phyloP scores from a whole-genome alignment of 2,113 vertebrate species.

The Andinoacara biseriatus region DNA sequence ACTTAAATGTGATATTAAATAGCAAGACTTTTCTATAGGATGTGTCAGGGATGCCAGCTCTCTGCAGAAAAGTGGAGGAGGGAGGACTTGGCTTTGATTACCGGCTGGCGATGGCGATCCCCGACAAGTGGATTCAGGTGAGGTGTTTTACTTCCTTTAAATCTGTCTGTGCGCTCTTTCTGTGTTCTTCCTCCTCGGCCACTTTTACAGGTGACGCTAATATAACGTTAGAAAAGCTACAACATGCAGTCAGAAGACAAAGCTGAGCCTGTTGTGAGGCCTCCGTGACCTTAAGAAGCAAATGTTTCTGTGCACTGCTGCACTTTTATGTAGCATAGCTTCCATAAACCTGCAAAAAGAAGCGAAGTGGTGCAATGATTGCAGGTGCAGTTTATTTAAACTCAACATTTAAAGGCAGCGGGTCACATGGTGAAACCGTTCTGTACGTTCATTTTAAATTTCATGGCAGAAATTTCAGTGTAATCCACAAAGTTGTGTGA shows the following conservation, averaged over 20 bases:
- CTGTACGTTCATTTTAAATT: background rate
- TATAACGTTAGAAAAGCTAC: background rate
- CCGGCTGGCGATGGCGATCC: constrained; percentile 95
- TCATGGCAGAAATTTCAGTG: background rate
- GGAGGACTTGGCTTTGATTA: constrained; percentile 96
- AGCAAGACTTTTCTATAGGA: constrained; percentile 82
- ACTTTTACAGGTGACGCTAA: background rate
- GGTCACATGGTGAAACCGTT: background rate
- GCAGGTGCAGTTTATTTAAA: background rate
- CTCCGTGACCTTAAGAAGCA: background rate
- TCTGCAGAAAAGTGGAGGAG: constrained; percentile 87
- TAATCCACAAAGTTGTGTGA: background rate
- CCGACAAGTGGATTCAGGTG: constrained; percentile 99
- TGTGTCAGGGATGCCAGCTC: constrained; percentile 96
- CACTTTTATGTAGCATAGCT: background rate
- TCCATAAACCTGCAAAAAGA: background rate
- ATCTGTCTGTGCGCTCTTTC: background rate
- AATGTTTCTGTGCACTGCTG: background rate
- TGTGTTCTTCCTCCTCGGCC: background rate
- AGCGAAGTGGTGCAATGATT: background rate
- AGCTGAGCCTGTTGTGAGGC: background rate
- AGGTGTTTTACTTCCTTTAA: constrained; percentile 29
- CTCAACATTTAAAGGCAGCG: background rate
- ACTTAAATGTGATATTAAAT: constrained; percentile 41
- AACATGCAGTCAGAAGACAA: background rate